These are phyloP conservation scores for Pogoniulus pusillus DNA, from an alignment of 2,797 vertebrate genomes.

Conservation along the genomic window DNA sequence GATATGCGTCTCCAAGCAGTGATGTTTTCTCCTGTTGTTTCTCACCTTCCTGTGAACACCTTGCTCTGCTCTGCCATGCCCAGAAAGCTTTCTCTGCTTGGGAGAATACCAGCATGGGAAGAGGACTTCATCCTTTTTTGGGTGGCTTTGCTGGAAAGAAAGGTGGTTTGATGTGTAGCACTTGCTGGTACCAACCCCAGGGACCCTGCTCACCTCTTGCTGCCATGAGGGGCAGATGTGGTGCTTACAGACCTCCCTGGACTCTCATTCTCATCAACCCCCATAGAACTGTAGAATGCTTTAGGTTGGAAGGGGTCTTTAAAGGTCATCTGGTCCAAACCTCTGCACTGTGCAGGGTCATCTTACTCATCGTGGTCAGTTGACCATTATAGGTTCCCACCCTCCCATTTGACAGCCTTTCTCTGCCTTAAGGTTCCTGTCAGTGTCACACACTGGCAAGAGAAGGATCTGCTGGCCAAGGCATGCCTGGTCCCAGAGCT, in stretches of 20 bases:
- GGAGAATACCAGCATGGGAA: background rate
- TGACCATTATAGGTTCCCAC: background rate
- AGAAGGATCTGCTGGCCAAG: background rate
- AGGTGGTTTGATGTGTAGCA: background rate
- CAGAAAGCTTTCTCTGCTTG: background rate
- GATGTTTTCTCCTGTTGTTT: constrained; percentile 12
- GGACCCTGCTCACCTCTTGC: background rate
- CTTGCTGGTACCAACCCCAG: rapidly evolving
- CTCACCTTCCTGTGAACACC: constrained; percentile 4
- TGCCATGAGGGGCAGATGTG: rapidly evolving
- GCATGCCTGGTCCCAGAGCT: background rate
- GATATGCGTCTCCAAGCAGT: background rate
- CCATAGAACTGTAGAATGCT: background rate
- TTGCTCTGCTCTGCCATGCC: background rate
- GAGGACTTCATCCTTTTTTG: background rate
- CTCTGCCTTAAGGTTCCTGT: background rate
- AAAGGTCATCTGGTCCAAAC: too few species aligned
- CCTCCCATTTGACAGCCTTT: background rate
- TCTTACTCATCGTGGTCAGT: too few species aligned
- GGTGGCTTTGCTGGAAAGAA: background rate
- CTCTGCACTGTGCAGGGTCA: too few species aligned
- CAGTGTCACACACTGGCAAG: background rate
- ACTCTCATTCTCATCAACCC: background rate
- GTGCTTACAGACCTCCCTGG: background rate
- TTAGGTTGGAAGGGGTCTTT: too few species aligned